Percentiles rank a stretch among this genome's conserved stretches.
phyloP scores from a whole-genome alignment of 1,140 invertebrate genomes.

The Bombyx mandarina region DNA sequence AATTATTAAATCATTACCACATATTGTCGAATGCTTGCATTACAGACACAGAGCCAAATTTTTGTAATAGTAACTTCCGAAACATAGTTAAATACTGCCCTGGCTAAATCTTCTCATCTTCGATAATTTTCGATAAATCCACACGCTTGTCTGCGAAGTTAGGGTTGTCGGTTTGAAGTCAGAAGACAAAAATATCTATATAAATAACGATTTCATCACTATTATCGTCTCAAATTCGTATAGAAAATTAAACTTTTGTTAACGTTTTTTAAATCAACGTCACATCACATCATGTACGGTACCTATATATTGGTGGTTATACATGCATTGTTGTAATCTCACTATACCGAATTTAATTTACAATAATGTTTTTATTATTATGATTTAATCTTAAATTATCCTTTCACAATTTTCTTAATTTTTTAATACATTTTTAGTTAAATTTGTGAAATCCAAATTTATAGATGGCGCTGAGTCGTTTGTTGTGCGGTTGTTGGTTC shows the following conservation, averaged over 20 bases:
- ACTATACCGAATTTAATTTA: neutral
- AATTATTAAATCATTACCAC: too few species aligned
- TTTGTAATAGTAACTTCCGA: too few species aligned
- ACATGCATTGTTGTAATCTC: neutral
- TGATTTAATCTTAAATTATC: neutral
- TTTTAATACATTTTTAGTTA: neutral
- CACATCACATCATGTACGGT: neutral
- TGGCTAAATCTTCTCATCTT: too few species aligned
- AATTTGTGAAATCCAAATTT: neutral
- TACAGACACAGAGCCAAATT: too few species aligned
- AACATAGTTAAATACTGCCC: too few species aligned
- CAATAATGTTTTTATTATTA: neutral
- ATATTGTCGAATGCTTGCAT: too few species aligned
- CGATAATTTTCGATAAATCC: too few species aligned
- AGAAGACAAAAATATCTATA: too few species aligned
- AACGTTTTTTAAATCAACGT: neutral
- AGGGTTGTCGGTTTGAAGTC: too few species aligned
- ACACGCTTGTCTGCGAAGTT: too few species aligned
- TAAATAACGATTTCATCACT: neutral
- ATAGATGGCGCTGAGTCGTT: slow-evolving; percentile 59
- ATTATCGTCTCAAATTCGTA: neutral
- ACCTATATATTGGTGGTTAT: neutral
- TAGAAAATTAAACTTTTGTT: neutral
- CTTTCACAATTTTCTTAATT: neutral
- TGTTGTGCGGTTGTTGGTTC: slow-evolving; percentile 60